Base-by-base conservation (phyloP, 2,113 vertebrate species). In the Oncorhynchus clarkii region DNA sequence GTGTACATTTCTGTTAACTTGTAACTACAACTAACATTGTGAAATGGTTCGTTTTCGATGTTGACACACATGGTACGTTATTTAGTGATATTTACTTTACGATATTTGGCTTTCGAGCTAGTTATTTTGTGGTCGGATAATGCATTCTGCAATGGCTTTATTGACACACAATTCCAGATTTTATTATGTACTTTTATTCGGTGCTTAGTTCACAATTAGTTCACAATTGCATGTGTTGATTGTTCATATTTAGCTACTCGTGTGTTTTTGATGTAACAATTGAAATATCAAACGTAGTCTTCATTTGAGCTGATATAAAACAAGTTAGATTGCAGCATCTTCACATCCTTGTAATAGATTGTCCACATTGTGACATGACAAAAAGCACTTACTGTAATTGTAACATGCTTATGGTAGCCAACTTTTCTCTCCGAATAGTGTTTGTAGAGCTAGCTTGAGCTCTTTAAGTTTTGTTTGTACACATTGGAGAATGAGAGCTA, bases 401-500 rank as follows among this genome's bases (percentile, higher is more conserved):
- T 62, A 8, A 22, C 59, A 62, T 62, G 20, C 13, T 62, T 62
- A 62, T 62, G 59, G 59, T 62, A 62, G 59, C n/a, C 22, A 62
- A 22, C 59, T 24, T 22, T 62, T 22, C 59, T 57, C 54, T 62
- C 51, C 5, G 14, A 45, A 20, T 62, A 62, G 18, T 22, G 4
- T 22, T 62, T 22, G 16, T 24, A 24, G 6, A 16, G 29, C 31
- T 45, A 68, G 67, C 31, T 39, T 34, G 29, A 68, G 29, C 14
- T 68, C 67, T 67, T 51, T 29, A 31, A 31, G 65, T 79, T 67
- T 20, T 90, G 85, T 89, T 62, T 86, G 82, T 82, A 71, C 82
- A 69, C 86, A 80, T 85, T 85, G 80, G 76, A 79, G 85, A 80
- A 82, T 22, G 67, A 85, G 89, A 87, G 90, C 90, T 92, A 93